Conservation (phyloP, 2,888 invertebrate genomes). For the Bedellia somnulentella region DNA sequence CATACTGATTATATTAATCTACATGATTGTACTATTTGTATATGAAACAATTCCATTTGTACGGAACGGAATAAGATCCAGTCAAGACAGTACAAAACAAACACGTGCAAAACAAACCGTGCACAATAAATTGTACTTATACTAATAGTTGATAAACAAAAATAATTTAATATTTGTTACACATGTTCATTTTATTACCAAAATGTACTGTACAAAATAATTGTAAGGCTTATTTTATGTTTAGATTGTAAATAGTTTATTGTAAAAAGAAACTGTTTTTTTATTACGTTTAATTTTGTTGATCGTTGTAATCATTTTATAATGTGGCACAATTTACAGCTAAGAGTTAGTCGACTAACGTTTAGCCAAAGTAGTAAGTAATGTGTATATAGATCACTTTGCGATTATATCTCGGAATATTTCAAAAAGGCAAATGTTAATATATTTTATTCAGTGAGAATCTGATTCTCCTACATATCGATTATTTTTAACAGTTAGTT, state of each 20-base stretch:
- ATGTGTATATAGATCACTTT: conserved; percentile 48
- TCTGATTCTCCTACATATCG: too few species aligned
- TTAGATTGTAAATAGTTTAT: conserved; percentile 36
- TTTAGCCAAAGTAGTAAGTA: conserved; percentile 56
- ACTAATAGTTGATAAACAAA: too few species aligned
- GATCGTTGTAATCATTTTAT: conserved; percentile 21
- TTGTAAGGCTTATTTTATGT: conserved; percentile 26
- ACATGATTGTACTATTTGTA: too few species aligned
- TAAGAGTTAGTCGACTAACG: conserved; percentile 50
- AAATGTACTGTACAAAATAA: conserved; percentile 53
- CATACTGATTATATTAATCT: too few species aligned
- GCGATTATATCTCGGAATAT: conserved; percentile 23
- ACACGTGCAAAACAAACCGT: too few species aligned
- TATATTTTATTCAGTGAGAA: too few species aligned
- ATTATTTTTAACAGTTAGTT: too few species aligned
- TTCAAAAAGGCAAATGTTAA: too few species aligned
- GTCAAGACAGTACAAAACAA: too few species aligned
- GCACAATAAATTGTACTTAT: too few species aligned
- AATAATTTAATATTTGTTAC: conserved; percentile 22
- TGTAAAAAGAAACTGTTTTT: conserved; percentile 10
- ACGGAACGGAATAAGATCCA: too few species aligned
- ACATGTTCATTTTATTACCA: conserved; percentile 22
- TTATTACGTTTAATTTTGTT: conserved; percentile 13
- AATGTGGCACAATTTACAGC: conserved; percentile 49
- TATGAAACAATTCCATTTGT: too few species aligned